Base-by-base conservation (phyloP, 37 sponge, comb jelly and placozoan species). In the Halisarca cf. caerulea region DNA sequence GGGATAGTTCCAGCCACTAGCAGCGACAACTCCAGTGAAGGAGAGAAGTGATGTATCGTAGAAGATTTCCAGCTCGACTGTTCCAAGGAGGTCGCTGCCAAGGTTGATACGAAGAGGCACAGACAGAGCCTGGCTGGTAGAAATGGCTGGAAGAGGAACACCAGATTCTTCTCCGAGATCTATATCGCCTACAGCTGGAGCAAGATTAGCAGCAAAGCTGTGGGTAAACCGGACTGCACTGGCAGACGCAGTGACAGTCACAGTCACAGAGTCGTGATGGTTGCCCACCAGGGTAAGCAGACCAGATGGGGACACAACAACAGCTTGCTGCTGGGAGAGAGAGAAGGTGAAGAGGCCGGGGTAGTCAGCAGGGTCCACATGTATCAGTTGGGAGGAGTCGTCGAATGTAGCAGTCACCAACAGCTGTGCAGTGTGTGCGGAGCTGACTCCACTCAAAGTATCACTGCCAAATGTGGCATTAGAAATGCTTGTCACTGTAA, bases 101-200 rank as follows among this genome's bases (percentile, higher is more conserved):
- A 91, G 70, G 80, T 94, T 94, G 51, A 94, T 82, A 42, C 82
- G 61, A 0, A 94, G 43, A 24, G 91, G 85, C 15, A 94, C 58
- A 0, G 82, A 58, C n/a, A 88, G 68, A 6, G 57, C 25, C 24
- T 37, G 1, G 9, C 86, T 88, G n/a, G 78, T 79, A 21, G 80
- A 38, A 18, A 55, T 57, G 7, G 84, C 18, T 3, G 78, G 58
- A 18, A 94, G 28, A 11, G 92, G 85, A 3, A 86, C 27, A 18
- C 95, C 95, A 47, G 64, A 70, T 11, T 3, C 33, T 32, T 70
- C 33, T 33, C 95, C 95, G 1, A 94, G 28, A 79, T 94, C 95
- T 34, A 91, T 81, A 81, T 94, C 95, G 18, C 95, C 95, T 1
- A 89, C 57, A 30, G n/a, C 82, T 3, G 95, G 95, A 61, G 80